A percentile compares a stretch with the other conserved stretches of the same genome.
Conservation (phyloP, 2,113 vertebrate species). For the Mormyrus iriodes region DNA sequence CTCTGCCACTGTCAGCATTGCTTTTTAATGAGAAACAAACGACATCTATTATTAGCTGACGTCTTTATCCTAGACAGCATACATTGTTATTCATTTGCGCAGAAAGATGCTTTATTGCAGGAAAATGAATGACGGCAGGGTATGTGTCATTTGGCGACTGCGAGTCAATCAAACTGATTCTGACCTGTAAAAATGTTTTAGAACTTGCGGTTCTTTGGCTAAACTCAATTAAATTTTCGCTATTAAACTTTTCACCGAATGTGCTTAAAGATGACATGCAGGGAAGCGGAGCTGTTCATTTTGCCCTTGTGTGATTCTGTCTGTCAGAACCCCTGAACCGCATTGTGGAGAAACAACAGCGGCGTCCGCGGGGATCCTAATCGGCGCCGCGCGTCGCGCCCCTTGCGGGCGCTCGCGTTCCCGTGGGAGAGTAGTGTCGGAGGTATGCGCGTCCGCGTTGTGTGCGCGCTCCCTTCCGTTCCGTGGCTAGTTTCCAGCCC, state of each 20-base stretch:
- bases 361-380: constrained; percentile 45
- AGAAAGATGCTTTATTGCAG: not conserved
- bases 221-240: not conserved
- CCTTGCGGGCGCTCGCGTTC: not conserved
- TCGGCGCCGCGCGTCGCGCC: constrained; percentile 29
- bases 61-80: not conserved
- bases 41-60: not conserved
- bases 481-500: not conserved
- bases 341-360: constrained; percentile 41
- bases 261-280: constrained; percentile 40
- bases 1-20: not conserved
- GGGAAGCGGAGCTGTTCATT: constrained; percentile 40
- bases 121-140: not conserved
- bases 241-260: not conserved
- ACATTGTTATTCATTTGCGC: not conserved
- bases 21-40: not conserved
- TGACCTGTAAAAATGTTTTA: not conserved
- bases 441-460: not conserved
- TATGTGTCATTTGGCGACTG: not conserved
- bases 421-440: not conserved
- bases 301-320: constrained; percentile 61
- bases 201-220: not conserved
- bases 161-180: not conserved
- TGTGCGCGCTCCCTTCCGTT: not conserved
- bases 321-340: constrained; percentile 47